A percentile compares a stretch with the other conserved stretches of the same genome.
Evolutionary conservation across 2,888 invertebrate species (phyloP).

Genomic region (Rhagonycha fulva): DNA sequence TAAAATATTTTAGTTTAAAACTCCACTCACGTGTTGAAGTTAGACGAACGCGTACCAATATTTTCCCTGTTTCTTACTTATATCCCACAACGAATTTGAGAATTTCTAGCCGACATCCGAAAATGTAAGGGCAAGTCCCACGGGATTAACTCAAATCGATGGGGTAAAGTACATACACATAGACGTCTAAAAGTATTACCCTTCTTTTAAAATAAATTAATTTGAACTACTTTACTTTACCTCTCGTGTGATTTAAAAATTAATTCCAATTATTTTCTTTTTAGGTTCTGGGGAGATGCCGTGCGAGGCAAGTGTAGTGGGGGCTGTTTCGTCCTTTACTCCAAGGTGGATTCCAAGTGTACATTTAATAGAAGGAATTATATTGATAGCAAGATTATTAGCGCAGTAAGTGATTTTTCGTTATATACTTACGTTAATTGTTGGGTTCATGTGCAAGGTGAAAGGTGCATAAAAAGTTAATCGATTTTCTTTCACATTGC

Average conservation of each 20-base stretch:
- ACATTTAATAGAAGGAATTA: slow-evolving; percentile 31
- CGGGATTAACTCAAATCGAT: slow-evolving; percentile 18
- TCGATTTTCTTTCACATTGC: slow-evolving; percentile 2
- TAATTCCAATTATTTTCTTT: slow-evolving; percentile 17
- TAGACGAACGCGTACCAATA: slow-evolving; percentile 20
- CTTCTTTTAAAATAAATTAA: background rate
- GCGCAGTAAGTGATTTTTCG: slow-evolving; percentile 37
- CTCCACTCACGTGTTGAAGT: slow-evolving; percentile 23
- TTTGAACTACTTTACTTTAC: background rate
- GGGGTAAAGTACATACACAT: slow-evolving; percentile 17
- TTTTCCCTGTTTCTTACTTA: slow-evolving; percentile 18
- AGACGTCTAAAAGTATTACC: slow-evolving; percentile 3
- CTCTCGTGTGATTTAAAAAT: background rate
- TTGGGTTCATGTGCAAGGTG: background rate
- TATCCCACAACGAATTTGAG: slow-evolving; percentile 13
- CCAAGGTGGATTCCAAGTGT: slow-evolving; percentile 10
- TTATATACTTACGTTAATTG: background rate
- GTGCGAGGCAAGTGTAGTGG: slow-evolving; percentile 45
- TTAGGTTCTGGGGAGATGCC: slow-evolving; percentile 52
- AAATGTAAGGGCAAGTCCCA: slow-evolving; percentile 20
- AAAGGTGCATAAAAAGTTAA: background rate
- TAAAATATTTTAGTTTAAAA: slow-evolving; percentile 18
- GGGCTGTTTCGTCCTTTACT: slow-evolving; percentile 36
- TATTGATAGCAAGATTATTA: slow-evolving; percentile 38
- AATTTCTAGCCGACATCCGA: slow-evolving; percentile 19